These are phyloP conservation scores for Aphaenogaster rudis DNA, from an alignment of 1,140 invertebrate species.

Conservation along the genomic window DNA sequence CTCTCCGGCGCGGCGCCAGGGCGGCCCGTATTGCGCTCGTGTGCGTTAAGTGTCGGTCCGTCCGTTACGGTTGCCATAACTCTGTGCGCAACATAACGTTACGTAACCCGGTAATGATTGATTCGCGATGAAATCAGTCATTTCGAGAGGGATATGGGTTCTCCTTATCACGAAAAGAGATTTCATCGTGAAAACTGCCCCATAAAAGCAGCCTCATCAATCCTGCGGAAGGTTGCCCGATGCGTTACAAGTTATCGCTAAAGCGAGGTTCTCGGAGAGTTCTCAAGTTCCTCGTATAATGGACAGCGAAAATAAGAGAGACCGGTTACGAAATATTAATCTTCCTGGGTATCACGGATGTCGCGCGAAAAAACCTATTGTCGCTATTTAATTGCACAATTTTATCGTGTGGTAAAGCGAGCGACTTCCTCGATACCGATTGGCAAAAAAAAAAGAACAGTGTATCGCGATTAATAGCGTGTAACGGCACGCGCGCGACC, in stretches of 20 bases:
- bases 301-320: background rate
- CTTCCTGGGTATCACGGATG: background rate
- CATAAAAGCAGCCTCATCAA: background rate
- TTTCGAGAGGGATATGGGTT: background rate
- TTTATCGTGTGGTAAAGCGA: background rate
- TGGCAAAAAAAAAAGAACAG: background rate
- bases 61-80: background rate
- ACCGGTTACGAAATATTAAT: background rate
- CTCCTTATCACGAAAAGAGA: background rate
- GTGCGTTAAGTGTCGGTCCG: background rate
- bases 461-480: background rate
- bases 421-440: background rate
- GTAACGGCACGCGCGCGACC: background rate
- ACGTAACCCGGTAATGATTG: background rate
- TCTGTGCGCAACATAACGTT: background rate
- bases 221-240: background rate
- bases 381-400: background rate
- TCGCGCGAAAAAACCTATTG: background rate
- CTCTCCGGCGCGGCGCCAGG: slow-evolving; percentile 12
- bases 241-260: background rate
- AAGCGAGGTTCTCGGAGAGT: background rate
- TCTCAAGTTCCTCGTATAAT: background rate
- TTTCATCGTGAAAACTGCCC: slow-evolving; percentile 2
- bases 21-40: slow-evolving; percentile 31
- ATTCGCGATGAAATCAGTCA: slow-evolving; percentile 8